These are phyloP conservation scores for Polyergus mexicanus DNA, from an alignment of 1,140 invertebrate species.

Conservation along the genomic window DNA sequence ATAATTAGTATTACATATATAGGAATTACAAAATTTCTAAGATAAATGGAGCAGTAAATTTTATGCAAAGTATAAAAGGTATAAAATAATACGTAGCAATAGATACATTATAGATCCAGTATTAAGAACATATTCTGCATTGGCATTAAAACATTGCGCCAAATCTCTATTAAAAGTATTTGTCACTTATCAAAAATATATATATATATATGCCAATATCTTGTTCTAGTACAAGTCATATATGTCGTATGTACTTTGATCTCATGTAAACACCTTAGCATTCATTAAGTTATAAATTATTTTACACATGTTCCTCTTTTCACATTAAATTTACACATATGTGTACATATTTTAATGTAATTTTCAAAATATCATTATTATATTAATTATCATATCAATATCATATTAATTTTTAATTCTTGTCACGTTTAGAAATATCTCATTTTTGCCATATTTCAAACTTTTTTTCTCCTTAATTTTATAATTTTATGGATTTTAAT, in stretches of 20 bases:
- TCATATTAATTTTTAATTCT: neutral
- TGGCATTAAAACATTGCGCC: conserved; percentile 20
- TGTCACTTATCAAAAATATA: conserved; percentile 33
- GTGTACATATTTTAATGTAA: neutral
- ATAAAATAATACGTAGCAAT: conserved; percentile 21
- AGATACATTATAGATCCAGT: conserved; percentile 13
- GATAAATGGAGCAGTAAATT: neutral
- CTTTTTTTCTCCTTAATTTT: neutral
- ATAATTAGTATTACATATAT: conserved; percentile 38
- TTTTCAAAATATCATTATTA: neutral
- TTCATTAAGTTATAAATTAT: conserved; percentile 47
- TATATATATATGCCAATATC: conserved; percentile 39
- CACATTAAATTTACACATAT: neutral
- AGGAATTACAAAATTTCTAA: conserved; percentile 7
- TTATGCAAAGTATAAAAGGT: neutral
- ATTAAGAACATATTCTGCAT: conserved; percentile 39
- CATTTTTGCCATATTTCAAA: conserved; percentile 28
- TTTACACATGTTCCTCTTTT: conserved; percentile 32
- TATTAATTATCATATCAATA: too few species aligned
- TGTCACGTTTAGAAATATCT: conserved; percentile 13
- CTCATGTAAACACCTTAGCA: conserved; percentile 46
- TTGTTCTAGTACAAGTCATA: conserved; percentile 47
- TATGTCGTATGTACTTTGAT: conserved; percentile 44
- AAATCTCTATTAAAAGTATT: conserved; percentile 45
- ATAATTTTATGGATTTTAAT: conserved; percentile 6